phyloP scores from a whole-genome alignment of 2,113 vertebrate genomes.

The Notarius lentiginosus region DNA sequence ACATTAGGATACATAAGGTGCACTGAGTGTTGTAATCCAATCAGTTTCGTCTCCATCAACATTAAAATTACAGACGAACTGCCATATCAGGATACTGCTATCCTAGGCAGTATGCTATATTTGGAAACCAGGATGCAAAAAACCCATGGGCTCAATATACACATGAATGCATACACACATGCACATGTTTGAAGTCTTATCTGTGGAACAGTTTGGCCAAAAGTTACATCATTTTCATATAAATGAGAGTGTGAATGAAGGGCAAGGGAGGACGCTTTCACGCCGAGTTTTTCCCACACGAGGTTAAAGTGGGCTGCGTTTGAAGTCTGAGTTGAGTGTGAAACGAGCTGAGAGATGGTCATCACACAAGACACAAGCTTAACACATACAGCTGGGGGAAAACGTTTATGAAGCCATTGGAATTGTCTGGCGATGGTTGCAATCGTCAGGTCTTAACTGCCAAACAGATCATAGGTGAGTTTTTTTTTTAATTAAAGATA shows the following conservation, averaged over 20 bases:
- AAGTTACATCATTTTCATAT: constrained; percentile 75
- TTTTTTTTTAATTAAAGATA: background rate
- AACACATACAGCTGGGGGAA: constrained; percentile 12
- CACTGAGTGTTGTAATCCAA: background rate
- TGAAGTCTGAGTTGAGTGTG: constrained; percentile 73
- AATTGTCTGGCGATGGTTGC: background rate
- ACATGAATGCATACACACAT: constrained; percentile 18
- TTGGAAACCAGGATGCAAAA: constrained; percentile 36
- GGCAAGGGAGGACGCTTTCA: constrained; percentile 66
- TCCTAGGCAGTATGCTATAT: constrained; percentile 22
- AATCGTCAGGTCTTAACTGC: background rate
- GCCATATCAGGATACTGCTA: background rate
- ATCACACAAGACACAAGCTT: constrained; percentile 32
- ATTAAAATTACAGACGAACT: background rate
- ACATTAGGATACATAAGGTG: background rate
- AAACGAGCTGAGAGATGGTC: constrained; percentile 72
- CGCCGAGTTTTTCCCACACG: constrained; percentile 66
- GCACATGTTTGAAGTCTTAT: constrained; percentile 70
- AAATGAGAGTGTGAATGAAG: constrained; percentile 64
- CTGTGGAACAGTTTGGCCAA: constrained; percentile 60
- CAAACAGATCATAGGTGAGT: background rate
- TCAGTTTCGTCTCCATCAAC: background rate
- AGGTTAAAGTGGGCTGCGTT: constrained; percentile 74
- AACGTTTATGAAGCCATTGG: constrained; percentile 29
- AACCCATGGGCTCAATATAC: constrained; percentile 46